A percentile compares a stretch with the other conserved stretches of the same genome.
phyloP scores from a whole-genome alignment of 2,888 invertebrate species.

The Trichogramma dendrolimi region DNA sequence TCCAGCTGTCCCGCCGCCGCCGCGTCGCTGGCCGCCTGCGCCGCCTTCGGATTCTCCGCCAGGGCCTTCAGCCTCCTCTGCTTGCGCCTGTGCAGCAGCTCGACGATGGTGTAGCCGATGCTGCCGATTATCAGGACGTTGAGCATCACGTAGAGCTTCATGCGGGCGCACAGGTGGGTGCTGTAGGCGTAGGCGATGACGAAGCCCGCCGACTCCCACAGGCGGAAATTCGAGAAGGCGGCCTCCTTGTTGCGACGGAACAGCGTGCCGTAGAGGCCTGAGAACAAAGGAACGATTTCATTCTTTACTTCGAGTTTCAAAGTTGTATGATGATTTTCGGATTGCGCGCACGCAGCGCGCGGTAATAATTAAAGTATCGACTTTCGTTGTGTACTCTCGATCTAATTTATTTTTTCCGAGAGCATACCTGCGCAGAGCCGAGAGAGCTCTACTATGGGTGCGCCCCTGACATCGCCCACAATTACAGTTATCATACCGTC shows the following conservation, averaged over 20 bases:
- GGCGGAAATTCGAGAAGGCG: constrained; percentile 84
- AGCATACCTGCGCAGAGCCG: background rate
- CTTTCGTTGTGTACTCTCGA: too few species aligned
- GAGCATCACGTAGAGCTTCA: constrained; percentile 82
- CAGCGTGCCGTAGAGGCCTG: constrained; percentile 80
- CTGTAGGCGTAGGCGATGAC: constrained; percentile 87
- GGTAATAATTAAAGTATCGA: background rate
- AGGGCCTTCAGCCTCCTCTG: constrained; percentile 68
- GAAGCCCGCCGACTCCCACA: constrained; percentile 88
- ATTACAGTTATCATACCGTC: constrained; percentile 21
- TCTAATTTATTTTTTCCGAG: background rate
- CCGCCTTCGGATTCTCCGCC: constrained; percentile 66
- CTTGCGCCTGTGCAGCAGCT: constrained; percentile 78
- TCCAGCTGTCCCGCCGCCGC: constrained; percentile 61
- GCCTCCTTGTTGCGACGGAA: constrained; percentile 87
- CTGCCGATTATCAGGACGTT: constrained; percentile 72
- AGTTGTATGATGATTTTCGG: background rate
- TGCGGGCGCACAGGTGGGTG: constrained; percentile 77
- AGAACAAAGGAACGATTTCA: constrained; percentile 32
- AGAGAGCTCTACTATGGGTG: background rate
- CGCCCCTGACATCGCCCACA: background rate
- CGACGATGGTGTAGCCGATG: constrained; percentile 74
- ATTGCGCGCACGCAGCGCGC: background rate
- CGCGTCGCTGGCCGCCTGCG: constrained; percentile 56
- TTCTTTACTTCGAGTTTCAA: background rate